Base-by-base conservation (phyloP, 2,113 vertebrate genomes). In the Tragelaphus imberbis region DNA sequence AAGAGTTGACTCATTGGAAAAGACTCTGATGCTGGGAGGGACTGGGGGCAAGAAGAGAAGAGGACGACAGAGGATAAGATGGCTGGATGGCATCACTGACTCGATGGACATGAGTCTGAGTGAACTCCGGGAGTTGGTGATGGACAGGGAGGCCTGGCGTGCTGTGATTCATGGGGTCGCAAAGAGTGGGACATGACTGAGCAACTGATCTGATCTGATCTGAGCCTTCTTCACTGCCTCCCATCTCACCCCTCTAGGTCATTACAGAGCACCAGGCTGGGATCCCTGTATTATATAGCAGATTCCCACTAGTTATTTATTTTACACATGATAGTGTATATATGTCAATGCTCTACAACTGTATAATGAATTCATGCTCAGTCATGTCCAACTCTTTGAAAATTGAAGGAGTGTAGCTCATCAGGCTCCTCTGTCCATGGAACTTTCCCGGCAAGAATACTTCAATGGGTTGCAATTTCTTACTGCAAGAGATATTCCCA, bases 341-440 rank as follows among this genome's bases (percentile, higher is more conserved):
- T 68, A 68, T 36, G 65, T 21, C 17, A 11, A 21, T 21, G 65
- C 17, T 40, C 36, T 75, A 23, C 0, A 2, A n/a, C 16, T n/a
- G 16, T 68, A 68, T n/a, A 68, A 40, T 71, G 5, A 36, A 40
- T 71, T 71, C n/a, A 40, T 23, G 68, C 19, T 75, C 36, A 13
- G 68, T 23, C n/a, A 40, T 75, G 19, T 75, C 68, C n/a, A 40
- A 40, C 68, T 40, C 21, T n/a, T n/a, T 75, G 68, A 40, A 75
- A 75, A 40, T 16, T 36, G n/a, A 25, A 12, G 68, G 9, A 75
- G 1, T 25, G 10, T 75, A 40, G 11, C 68, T 16, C 36, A 40
- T 5, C 36, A 40, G 68, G 36, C 68, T 75, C n/a, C 36, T 40
- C 68, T 40, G 68, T 75, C 68, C 36, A 75, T 40, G 68, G 68